These are phyloP conservation scores for Spinus pinus DNA, from an alignment of 2,797 vertebrate genomes.

Conservation along the genomic window DNA sequence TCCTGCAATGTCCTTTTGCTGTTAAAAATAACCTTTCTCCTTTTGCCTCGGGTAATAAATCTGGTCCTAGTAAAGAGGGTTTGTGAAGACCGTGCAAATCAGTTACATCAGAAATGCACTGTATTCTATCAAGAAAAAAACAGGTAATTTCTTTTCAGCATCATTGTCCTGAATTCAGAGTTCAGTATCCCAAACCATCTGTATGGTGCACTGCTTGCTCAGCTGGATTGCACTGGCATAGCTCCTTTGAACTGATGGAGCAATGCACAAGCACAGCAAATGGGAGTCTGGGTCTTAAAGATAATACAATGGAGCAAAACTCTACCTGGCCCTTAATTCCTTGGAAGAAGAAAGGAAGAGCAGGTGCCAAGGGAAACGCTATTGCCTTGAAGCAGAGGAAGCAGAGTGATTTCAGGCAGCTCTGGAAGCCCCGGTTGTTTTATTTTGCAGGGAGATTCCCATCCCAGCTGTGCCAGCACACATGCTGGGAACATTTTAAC, in stretches of 20 bases:
- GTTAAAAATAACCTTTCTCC: neutral
- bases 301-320: neutral
- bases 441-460: slow-evolving; percentile 38
- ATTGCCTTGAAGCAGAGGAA: neutral
- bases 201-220: neutral
- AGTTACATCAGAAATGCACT: neutral
- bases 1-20: neutral
- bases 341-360: neutral
- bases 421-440: slow-evolving; percentile 7
- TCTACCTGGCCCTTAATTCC: neutral
- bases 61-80: neutral
- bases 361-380: neutral
- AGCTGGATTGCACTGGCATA: neutral
- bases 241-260: neutral
- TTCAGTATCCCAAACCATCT: neutral
- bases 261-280: neutral
- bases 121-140: neutral
- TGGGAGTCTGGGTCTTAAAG: neutral
- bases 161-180: neutral
- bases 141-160: neutral
- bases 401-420: neutral
- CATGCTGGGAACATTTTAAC: slow-evolving; percentile 20
- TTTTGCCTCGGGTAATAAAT: neutral
- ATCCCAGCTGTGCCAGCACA: slow-evolving; percentile 10
- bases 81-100: neutral